These are phyloP conservation scores for Poliocrania exsul DNA, from an alignment of 2,797 vertebrate species.

Conservation along the genomic window DNA sequence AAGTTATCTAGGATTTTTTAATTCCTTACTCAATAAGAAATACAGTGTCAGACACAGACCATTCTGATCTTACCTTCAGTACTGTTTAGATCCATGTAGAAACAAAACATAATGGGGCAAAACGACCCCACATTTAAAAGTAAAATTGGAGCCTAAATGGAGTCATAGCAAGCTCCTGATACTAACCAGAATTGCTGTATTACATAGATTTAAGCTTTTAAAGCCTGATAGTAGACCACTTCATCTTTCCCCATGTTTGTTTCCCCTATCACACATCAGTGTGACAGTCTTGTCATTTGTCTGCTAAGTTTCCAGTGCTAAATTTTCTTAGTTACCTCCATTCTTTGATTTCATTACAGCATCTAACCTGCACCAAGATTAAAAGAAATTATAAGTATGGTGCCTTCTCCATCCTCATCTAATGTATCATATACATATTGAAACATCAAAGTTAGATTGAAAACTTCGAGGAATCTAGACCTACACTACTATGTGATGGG, in stretches of 20 bases:
- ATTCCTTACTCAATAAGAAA: background rate
- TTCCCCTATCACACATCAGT: background rate
- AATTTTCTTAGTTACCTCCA: background rate
- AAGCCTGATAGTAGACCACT: background rate
- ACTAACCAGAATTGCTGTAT: background rate
- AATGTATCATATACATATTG: background rate
- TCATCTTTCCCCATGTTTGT: background rate
- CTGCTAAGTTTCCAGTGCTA: background rate
- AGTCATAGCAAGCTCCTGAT: background rate
- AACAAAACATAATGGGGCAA: background rate
- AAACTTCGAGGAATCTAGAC: background rate
- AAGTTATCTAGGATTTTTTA: background rate
- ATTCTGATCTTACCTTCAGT: background rate
- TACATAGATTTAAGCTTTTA: background rate
- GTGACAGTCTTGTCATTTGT: background rate
- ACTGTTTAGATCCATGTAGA: background rate
- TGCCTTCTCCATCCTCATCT: background rate
- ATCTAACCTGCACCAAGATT: background rate
- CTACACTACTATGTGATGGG: fast-evolving
- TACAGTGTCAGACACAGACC: background rate
- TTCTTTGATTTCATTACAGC: background rate
- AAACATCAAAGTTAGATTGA: background rate
- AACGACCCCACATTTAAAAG: background rate
- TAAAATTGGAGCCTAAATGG: background rate
- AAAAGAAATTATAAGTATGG: background rate